Percentiles rank a stretch among this genome's conserved stretches.
These are phyloP conservation scores for Protaetia brevitarsis DNA, from an alignment of 1,140 invertebrate species.

Conservation along the genomic window DNA sequence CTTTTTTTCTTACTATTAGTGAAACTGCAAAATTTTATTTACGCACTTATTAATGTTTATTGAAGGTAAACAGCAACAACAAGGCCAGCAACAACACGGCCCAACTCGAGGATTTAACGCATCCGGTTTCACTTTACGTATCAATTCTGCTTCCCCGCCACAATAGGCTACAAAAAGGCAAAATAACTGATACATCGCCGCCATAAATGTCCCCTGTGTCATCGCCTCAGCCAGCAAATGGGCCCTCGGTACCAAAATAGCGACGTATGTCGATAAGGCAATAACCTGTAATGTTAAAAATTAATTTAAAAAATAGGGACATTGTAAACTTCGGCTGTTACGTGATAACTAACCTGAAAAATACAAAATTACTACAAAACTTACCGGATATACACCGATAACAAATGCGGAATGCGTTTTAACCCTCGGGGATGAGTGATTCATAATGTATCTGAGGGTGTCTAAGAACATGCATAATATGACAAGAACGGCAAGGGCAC, in stretches of 20 bases:
- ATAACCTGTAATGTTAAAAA: constrained; percentile 52
- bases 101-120: constrained; percentile 54
- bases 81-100: constrained; percentile 64
- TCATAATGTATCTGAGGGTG: constrained; percentile 54
- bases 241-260: constrained; percentile 57
- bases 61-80: constrained; percentile 55
- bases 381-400: constrained; percentile 61
- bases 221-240: constrained; percentile 61
- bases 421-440: constrained; percentile 51
- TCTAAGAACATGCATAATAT: constrained; percentile 53
- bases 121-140: constrained; percentile 52
- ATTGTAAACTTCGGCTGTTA: no score
- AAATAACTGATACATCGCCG: constrained; percentile 61
- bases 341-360: no score
- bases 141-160: constrained; percentile 57
- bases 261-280: constrained; percentile 54
- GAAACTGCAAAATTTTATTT: not conserved
- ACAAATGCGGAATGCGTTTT: constrained; percentile 57
- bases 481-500: constrained; percentile 50
- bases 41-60: constrained; percentile 54
- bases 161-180: constrained; percentile 59
- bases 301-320: not conserved
- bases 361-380: not conserved
- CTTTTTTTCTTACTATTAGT: no score
- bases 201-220: constrained; percentile 60